Evolutionary conservation across 2,888 invertebrate genomes (phyloP), one percentile per base, ranked within the genome.

Genomic region (Diaphora mendica): DNA sequence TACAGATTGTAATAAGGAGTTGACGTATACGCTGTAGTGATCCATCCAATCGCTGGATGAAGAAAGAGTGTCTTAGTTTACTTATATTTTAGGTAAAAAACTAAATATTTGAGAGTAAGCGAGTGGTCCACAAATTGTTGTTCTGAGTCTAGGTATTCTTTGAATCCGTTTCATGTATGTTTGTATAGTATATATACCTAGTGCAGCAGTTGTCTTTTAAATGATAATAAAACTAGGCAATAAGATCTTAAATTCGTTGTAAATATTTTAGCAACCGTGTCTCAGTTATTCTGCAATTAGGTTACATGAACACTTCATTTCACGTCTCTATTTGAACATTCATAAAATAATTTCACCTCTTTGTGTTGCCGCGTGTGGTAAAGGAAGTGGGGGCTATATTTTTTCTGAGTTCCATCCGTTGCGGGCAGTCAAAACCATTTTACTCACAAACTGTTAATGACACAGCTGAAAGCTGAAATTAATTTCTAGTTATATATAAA

Each of bases 301-400:
- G n/a, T n/a, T n/a, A n/a, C n/a, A n/a, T n/a, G n/a, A n/a, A n/a
- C n/a, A n/a, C n/a, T n/a, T n/a, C n/a, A n/a, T n/a, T n/a, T n/a
- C n/a, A n/a, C n/a, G n/a, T n/a, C 23, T 39, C 26, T 23, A n/a
- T 55, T 9, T 39, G 26, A 66, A 39, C 39, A 66, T n/a, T 66
- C 15, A 17, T 66, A 26, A 42, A 66, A 66, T 66, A n/a, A 65
- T n/a, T 42, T 66, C 13, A 66, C 42, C 15, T n/a, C 35, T 42
- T 42, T 65, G 35, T n/a, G 3, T 42, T 42, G n/a, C 65, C 26
- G 42, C 15, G 15, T 42, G 7, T 42, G 42, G 26, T 26, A 26
- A 66, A 42, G 65, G 65, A 42, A 66, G 26, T n/a, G 20, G 15
- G 42, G n/a, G n/a, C 65, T 62, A 62, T 39, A n/a, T 39, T 42